Evolutionary conservation across 1,140 invertebrate species (phyloP), one percentile per base, ranked within the genome.

Genomic region (Cyrtorhinus lividipennis): DNA sequence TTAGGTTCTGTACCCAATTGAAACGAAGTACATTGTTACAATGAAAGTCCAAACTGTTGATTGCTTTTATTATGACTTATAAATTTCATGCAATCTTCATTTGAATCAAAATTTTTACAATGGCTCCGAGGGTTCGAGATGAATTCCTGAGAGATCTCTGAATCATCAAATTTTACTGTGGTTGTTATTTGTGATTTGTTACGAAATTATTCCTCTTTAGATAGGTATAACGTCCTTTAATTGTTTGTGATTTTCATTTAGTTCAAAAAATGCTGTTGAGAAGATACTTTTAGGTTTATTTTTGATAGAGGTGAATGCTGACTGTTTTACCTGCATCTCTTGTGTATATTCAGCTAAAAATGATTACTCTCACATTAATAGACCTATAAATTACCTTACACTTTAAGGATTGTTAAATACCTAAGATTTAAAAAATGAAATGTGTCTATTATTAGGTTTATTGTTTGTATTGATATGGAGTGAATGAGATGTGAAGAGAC

Each of bases 401-500:
- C 24, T 59, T 27, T 27, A 59, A 30, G 27, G 27, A 58, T 58
- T 24, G 25, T 27, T 59, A 59, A 24, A 57, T 57, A 57, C 20
- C 56, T 8, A 59, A 59, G 23, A 30, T 59, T 59, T 18, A 59
- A 59, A 59, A 59, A 59, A 59, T 30, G 27, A 59, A 59, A 59
- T 26, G 58, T 59, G 58, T 59, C 58, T 59, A 59, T 59, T 59
- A 59, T 59, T 59, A 59, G 58, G n/a, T 59, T 27, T 26, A 59
- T n/a, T n/a, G n/a, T n/a, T n/a, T n/a, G n/a, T 30, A 27, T 57
- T 57, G 20, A 26, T 10, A 12, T 59, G 24, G 58, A 59, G 26
- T 26, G 58, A 30, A 27, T 18, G 27, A 30, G 24, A 13, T 59
- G 30, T 45, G 23, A 30, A 57, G 38, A 25, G 48, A 26, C 25